Percentiles rank a stretch among this genome's conserved stretches.
phyloP scores from a whole-genome alignment of 2,888 invertebrate species.

The Nymphalis polychloros region DNA sequence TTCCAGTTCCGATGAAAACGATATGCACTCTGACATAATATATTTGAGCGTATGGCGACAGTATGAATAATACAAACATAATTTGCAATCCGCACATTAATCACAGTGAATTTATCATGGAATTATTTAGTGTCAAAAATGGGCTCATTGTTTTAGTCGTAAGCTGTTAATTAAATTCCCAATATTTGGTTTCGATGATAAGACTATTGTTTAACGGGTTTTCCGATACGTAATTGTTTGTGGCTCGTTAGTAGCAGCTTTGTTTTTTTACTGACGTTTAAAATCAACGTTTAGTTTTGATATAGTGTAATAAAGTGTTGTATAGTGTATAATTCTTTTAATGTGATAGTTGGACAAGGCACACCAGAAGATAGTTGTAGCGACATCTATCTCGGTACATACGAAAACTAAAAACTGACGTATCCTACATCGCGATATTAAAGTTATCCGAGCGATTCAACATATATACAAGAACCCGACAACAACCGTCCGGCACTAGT shows the following conservation, averaged over 20 bases:
- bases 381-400: no score
- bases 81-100: slow-evolving; percentile 34
- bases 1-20: slow-evolving; percentile 17
- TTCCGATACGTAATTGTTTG: background rate
- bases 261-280: background rate
- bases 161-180: slow-evolving; percentile 29
- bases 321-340: no score
- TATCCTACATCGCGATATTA: no score
- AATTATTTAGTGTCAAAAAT: slow-evolving; percentile 37
- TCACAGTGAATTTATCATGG: slow-evolving; percentile 31
- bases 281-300: background rate
- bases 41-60: slow-evolving; percentile 24
- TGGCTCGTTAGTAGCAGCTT: background rate
- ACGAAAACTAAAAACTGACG: no score
- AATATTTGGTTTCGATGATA: slow-evolving; percentile 24
- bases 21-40: slow-evolving; percentile 22
- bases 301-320: no score
- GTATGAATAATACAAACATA: slow-evolving; percentile 33
- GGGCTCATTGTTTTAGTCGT: slow-evolving; percentile 32
- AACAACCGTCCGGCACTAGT: no score
- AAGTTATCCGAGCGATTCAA: no score
- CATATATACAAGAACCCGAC: no score
- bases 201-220: slow-evolving; percentile 4
- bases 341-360: no score
- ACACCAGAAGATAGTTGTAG: no score